Percentiles rank a stretch among this genome's conserved stretches.
phyloP scores from a whole-genome alignment of 2,797 vertebrate species.

The Paguma larvata region DNA sequence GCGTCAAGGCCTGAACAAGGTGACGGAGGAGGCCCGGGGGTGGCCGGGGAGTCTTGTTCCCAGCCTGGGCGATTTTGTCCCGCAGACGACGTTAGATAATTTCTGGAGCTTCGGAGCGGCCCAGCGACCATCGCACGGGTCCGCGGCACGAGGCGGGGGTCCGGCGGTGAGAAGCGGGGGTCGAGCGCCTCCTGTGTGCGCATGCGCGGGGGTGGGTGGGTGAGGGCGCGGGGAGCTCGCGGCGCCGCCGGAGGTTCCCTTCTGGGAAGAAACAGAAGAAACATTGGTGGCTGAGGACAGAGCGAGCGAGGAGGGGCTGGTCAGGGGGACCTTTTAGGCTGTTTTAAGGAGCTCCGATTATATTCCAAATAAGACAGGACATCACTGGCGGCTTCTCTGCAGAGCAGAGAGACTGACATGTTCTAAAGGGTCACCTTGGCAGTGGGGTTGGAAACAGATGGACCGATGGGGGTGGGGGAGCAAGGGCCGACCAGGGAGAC shows the following conservation, averaged over 20 bases:
- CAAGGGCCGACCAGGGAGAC: neutral
- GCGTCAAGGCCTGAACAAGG: neutral
- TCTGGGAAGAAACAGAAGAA: neutral
- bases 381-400: neutral
- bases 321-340: neutral
- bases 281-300: neutral
- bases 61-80: neutral
- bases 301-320: neutral
- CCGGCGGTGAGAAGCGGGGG: fast-evolving
- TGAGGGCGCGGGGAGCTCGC: neutral
- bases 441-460: neutral
- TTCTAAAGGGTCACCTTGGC: neutral
- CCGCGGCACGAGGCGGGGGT: neutral
- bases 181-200: neutral
- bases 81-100: neutral
- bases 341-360: neutral
- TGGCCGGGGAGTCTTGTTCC: neutral
- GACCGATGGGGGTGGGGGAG: neutral
- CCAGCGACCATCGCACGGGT: too few relatives aligned
- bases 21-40: neutral
- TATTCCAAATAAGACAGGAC: neutral
- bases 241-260: too few relatives aligned
- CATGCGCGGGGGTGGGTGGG: neutral
- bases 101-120: neutral
- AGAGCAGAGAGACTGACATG: neutral